Evolutionary conservation across 1,140 invertebrate genomes (phyloP), one percentile per base, ranked within the genome.

Genomic region (Ctenoplectra terminalis): DNA sequence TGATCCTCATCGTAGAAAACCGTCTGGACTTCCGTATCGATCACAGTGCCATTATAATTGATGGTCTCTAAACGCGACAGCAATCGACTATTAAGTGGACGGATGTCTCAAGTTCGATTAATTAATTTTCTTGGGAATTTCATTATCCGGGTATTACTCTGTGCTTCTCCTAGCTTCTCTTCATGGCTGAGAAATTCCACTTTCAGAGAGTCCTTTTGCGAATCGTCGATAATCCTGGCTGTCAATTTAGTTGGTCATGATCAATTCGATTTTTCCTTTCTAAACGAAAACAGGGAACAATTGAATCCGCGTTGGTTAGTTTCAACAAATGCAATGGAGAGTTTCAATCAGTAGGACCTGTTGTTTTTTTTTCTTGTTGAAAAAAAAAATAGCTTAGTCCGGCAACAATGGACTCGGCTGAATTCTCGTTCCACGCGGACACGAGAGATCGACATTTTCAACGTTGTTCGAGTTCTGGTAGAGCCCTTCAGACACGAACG

Each of bases 121-220:
- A 86, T 86, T 86, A 86, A 82, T 85, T 86, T 86, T 86, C 83
- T 86, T 56, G 48, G 78, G 70, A 86, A 86, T 86, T 82, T 66
- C 83, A 69, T 82, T 79, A 64, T 73, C 66, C 37, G n/a, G 61
- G 23, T 64, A 70, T 54, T 66, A 78, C 37, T 29, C 54, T 31
- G 5, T 23, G 17, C 37, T 46, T n/a, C n/a, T 37, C 34, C 20
- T 63, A 15, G 2, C 13, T 8, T 26, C 23, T 29, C 43, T 37
- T 37, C 31, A 37, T 23, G 11, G 8, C 15, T 17, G 3, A 29
- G 23, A 34, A 34, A 71, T 58, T 71, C 29, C 50, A 31, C 56
- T 20, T 29, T 43, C 1, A 6, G 17, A 8, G 23, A 29, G 26
- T 37, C 67, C 11, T 71, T 37, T 43, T 7, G 4, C 20, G 1